These are phyloP conservation scores for Channa maculata DNA, from an alignment of 2,113 vertebrate species.

Conservation along the genomic window DNA sequence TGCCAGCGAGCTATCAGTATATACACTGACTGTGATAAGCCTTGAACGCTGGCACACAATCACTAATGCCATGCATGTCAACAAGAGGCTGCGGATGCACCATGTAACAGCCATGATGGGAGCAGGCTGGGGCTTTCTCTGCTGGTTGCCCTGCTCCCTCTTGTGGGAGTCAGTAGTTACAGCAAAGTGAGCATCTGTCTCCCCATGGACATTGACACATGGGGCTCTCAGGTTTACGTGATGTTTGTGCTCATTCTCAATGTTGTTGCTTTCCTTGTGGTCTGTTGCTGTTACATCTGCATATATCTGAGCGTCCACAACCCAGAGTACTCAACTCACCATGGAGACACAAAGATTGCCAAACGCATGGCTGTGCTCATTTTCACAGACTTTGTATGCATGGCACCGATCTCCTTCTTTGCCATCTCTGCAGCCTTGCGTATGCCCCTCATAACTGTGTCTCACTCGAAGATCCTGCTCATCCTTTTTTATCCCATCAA, in stretches of 20 bases:
- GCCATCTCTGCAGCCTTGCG: constrained; percentile 93
- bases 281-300: constrained; percentile 91
- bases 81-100: constrained; percentile 86
- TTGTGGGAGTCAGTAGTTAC: constrained; percentile 92
- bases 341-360: constrained; percentile 90
- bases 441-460: constrained; percentile 93
- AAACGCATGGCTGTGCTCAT: constrained; percentile 96
- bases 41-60: constrained; percentile 95
- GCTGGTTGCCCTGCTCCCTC: constrained; percentile 87
- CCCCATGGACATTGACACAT: constrained; percentile 92
- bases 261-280: constrained; percentile 86
- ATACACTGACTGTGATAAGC: constrained; percentile 91
- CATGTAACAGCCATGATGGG: constrained; percentile 89
- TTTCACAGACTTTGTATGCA: constrained; percentile 95
- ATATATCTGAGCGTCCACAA: constrained; percentile 91
- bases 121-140: constrained; percentile 89
- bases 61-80: constrained; percentile 90
- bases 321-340: constrained; percentile 84
- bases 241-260: constrained; percentile 88
- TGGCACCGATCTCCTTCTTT: constrained; percentile 96
- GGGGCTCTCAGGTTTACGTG: constrained; percentile 89
- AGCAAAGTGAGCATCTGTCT: constrained; percentile 95
- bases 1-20: constrained; percentile 93
- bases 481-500: constrained; percentile 96
- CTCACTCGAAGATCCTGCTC: constrained; percentile 93